Conservation (phyloP, 2,888 invertebrate species). For the Leptinotarsa rubiginosa region DNA sequence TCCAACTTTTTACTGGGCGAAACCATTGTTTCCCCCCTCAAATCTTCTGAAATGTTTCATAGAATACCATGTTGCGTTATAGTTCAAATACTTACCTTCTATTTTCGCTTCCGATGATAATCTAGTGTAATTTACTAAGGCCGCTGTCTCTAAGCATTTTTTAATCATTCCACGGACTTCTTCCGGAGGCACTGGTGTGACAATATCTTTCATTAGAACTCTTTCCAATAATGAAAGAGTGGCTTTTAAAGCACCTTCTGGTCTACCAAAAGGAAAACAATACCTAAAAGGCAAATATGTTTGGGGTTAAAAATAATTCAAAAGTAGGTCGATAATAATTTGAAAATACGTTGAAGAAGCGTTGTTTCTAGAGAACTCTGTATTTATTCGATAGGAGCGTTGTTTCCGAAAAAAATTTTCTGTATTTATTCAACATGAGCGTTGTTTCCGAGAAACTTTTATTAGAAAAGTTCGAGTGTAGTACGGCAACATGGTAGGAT, state of each 20-base stretch:
- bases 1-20: slow-evolving; percentile 92
- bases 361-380: no score
- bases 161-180: slow-evolving; percentile 97
- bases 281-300: slow-evolving; percentile 71
- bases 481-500: no score
- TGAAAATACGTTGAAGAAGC: no score
- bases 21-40: slow-evolving; percentile 84
- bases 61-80: neutral
- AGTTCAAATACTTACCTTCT: slow-evolving; percentile 77
- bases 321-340: no score
- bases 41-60: slow-evolving; percentile 73
- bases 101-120: slow-evolving; percentile 97
- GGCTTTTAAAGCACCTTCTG: slow-evolving; percentile 97
- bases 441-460: no score
- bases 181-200: slow-evolving; percentile 94
- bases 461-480: no score
- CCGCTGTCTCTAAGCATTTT: slow-evolving; percentile 97
- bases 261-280: slow-evolving; percentile 98
- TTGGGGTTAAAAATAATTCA: neutral
- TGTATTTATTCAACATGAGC: no score
- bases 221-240: slow-evolving; percentile 95
- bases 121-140: slow-evolving; percentile 95
- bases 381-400: no score
- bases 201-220: slow-evolving; percentile 98
- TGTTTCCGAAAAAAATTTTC: no score